phyloP scores from a whole-genome alignment of 2,888 invertebrate species.

The Yponomeuta sedellus region DNA sequence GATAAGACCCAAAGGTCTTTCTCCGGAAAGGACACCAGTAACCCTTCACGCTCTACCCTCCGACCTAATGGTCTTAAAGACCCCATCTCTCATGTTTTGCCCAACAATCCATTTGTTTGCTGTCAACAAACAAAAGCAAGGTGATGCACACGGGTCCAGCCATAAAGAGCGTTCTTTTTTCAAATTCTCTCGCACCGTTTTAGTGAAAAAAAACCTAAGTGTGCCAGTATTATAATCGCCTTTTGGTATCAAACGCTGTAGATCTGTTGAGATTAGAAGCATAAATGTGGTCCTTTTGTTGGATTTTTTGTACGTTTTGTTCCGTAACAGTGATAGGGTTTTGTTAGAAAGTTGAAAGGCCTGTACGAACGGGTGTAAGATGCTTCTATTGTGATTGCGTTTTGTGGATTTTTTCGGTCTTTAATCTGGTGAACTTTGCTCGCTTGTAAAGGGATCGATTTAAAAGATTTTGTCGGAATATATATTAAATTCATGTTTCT shows the following conservation, averaged over 20 bases:
- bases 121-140: constrained; percentile 70
- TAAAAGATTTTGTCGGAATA: background rate
- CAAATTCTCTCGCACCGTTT: constrained; percentile 31
- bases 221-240: constrained; percentile 62
- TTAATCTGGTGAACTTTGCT: background rate
- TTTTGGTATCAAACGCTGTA: constrained; percentile 59
- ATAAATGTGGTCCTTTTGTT: constrained; percentile 45
- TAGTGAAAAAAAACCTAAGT: constrained; percentile 54
- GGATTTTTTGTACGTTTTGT: constrained; percentile 45
- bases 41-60: constrained; percentile 55
- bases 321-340: constrained; percentile 36
- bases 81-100: constrained; percentile 54
- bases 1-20: constrained; percentile 54
- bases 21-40: constrained; percentile 62
- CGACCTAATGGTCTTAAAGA: constrained; percentile 55
- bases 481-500: background rate
- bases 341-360: constrained; percentile 58
- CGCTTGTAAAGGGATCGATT: background rate
- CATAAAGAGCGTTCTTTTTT: constrained; percentile 41
- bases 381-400: constrained; percentile 47
- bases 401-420: constrained; percentile 39
- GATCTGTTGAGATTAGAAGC: constrained; percentile 50
- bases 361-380: constrained; percentile 40
- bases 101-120: constrained; percentile 73
- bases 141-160: constrained; percentile 44